A percentile compares a stretch with the other conserved stretches of the same genome.
phyloP scores from a whole-genome alignment of 2,113 vertebrate genomes.

The Dasyornis broadbenti region DNA sequence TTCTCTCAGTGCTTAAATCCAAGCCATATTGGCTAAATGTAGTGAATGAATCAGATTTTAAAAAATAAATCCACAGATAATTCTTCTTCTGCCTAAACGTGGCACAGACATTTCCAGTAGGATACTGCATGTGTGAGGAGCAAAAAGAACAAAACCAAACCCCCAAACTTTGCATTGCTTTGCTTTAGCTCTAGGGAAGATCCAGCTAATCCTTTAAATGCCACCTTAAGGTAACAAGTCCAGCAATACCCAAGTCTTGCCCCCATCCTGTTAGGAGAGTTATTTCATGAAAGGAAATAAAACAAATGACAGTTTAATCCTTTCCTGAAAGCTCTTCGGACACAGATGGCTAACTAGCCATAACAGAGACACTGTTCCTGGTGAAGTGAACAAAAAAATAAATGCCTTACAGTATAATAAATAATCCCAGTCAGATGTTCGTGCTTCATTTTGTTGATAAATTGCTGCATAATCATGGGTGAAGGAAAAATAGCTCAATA shows the following conservation, averaged over 20 bases:
- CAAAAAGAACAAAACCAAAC: not conserved
- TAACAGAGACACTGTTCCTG: conserved; percentile 32
- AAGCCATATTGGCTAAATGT: not conserved
- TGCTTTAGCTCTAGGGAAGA: not conserved
- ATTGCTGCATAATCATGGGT: conserved; percentile 16
- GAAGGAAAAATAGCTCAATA: conserved; percentile 21
- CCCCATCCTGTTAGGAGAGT: not conserved
- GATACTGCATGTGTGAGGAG: not conserved
- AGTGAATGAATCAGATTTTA: not conserved
- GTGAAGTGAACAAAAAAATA: conserved; percentile 24
- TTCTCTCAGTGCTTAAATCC: not conserved
- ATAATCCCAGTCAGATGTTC: conserved; percentile 46
- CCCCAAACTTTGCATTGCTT: not conserved
- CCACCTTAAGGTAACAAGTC: not conserved
- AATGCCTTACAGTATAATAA: conserved; percentile 38
- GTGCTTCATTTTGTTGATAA: conserved; percentile 33
- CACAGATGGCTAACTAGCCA: conserved; percentile 40
- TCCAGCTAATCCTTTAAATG: not conserved
- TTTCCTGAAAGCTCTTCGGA: conserved; percentile 38
- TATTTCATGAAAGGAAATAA: conserved; percentile 41
- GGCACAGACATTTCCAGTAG: not conserved
- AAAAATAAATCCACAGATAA: not conserved
- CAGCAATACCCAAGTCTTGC: not conserved
- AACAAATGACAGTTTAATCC: conserved; percentile 54
- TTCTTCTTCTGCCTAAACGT: not conserved